Percentiles rank a stretch among this genome's conserved stretches.
Conservation (phyloP, 1,140 invertebrate species). For the Lamellibrachia luymesi region DNA sequence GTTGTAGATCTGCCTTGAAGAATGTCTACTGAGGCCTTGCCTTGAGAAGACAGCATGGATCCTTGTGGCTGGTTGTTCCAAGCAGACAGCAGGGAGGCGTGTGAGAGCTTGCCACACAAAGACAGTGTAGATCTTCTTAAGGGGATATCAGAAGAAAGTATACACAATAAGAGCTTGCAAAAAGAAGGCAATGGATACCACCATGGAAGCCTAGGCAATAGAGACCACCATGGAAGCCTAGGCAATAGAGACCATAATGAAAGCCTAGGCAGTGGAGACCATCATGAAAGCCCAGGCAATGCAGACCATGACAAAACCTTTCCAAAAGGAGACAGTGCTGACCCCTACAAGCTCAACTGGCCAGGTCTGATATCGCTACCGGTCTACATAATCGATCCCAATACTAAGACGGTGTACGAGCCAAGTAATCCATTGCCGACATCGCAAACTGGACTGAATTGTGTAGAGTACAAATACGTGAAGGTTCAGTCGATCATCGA, state of each 20-base stretch:
- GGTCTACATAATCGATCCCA: constrained; percentile 22
- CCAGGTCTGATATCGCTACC: constrained; percentile 19
- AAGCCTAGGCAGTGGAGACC: neutral
- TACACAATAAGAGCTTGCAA: neutral
- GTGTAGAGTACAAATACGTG: constrained; percentile 26
- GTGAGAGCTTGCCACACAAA: neutral
- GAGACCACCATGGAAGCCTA: no score
- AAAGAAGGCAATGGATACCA: neutral
- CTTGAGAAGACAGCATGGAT: neutral
- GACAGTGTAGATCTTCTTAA: neutral
- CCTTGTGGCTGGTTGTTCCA: neutral
- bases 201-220: no score
- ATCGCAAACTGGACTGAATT: constrained; percentile 7
- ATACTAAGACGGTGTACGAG: constrained; percentile 18
- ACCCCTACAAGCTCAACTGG: constrained; percentile 22
- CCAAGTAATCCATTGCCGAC: constrained; percentile 20
- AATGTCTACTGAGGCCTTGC: neutral
- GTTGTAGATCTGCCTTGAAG: neutral
- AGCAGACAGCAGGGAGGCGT: neutral
- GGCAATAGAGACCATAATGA: neutral
- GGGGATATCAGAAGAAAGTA: neutral
- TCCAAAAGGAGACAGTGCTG: neutral
- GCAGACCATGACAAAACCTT: neutral
- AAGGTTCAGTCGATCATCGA: constrained; percentile 18
- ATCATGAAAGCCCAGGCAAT: neutral